Conservation (phyloP, 2,797 vertebrate genomes). For the Sebastes nivosus region DNA sequence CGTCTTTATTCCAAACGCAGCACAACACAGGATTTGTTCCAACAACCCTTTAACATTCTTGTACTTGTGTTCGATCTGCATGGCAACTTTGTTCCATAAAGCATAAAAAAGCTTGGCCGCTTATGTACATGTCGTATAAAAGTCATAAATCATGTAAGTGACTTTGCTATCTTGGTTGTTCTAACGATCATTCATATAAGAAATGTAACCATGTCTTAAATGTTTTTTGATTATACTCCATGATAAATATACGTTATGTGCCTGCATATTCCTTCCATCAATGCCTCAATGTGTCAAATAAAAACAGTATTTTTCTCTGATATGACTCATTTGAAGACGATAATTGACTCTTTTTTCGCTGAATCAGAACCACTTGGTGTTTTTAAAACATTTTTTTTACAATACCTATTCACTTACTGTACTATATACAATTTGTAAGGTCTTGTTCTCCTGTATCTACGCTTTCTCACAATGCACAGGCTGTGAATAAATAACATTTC, state of each 20-base stretch:
- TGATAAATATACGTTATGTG: conserved; percentile 71
- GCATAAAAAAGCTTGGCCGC: conserved; percentile 66
- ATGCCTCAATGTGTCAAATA: conserved; percentile 75
- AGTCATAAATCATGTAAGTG: conserved; percentile 56
- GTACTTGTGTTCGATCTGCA: conserved; percentile 68
- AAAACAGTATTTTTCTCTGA: conserved; percentile 72
- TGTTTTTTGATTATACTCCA: conserved; percentile 70
- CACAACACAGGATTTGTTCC: conserved; percentile 48
- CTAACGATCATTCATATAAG: conserved; percentile 52
- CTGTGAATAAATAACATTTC: conserved; percentile 34
- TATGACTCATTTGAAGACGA: conserved; percentile 13
- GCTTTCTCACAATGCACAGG: neutral
- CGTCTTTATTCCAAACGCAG: conserved; percentile 58
- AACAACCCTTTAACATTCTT: conserved; percentile 62
- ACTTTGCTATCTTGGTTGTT: conserved; percentile 61
- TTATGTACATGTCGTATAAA: conserved; percentile 65
- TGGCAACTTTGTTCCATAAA: conserved; percentile 61
- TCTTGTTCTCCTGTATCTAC: neutral
- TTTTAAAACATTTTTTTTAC: neutral
- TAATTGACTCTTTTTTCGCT: neutral
- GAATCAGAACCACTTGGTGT: neutral
- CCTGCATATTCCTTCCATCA: conserved; percentile 75
- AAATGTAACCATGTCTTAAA: conserved; percentile 66
- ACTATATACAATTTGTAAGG: neutral
- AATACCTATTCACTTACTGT: neutral